Conservation (phyloP, 2,113 vertebrate genomes). For the Sebastes schlegelii region DNA sequence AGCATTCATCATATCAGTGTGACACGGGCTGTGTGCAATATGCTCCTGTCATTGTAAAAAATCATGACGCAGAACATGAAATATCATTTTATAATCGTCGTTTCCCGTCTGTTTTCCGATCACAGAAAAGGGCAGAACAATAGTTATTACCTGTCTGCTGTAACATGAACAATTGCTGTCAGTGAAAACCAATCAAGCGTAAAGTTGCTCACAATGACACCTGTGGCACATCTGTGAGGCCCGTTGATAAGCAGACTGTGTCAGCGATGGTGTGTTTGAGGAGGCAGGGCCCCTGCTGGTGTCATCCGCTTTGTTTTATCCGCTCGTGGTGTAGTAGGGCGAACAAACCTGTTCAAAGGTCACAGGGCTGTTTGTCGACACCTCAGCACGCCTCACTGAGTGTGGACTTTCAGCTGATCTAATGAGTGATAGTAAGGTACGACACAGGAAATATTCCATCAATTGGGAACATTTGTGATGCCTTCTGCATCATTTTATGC, state of each 20-base stretch:
- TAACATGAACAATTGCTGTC: background rate
- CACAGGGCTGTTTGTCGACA: conserved; percentile 57
- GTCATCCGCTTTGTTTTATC: conserved; percentile 52
- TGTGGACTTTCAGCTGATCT: conserved; percentile 26
- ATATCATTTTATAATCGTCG: background rate
- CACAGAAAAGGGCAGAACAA: background rate
- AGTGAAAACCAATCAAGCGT: conserved; percentile 16
- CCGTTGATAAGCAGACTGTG: conserved; percentile 30
- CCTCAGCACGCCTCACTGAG: conserved; percentile 50
- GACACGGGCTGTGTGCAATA: background rate
- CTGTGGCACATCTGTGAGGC: conserved; percentile 40
- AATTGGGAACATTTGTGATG: background rate
- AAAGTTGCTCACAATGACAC: conserved; percentile 2
- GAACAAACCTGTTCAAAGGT: conserved; percentile 65
- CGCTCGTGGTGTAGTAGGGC: conserved; percentile 10
- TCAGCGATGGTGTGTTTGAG: conserved; percentile 43
- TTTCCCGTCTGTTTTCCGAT: conserved; percentile 7
- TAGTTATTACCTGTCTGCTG: background rate
- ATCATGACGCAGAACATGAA: conserved; percentile 2
- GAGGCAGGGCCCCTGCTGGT: conserved; percentile 14
- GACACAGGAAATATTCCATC: background rate
- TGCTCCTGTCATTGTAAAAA: conserved; percentile 28
- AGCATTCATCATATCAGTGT: background rate
- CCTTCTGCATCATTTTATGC: background rate
- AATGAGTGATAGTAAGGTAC: background rate